Evolutionary conservation across 2,888 invertebrate species (phyloP).

Genomic region (Drepana falcataria): DNA sequence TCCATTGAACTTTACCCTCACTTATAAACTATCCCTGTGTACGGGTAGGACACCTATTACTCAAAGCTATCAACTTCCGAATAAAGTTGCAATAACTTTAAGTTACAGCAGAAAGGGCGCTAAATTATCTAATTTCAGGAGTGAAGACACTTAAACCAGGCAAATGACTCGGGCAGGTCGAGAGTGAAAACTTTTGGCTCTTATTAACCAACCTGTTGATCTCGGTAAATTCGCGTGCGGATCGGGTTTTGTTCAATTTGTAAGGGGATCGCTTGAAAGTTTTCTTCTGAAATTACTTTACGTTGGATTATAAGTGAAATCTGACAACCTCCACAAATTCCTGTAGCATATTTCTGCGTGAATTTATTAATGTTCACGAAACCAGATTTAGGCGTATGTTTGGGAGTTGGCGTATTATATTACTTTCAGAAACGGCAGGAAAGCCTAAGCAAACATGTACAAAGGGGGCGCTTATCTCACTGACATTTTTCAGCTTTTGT

Average conservation of each 20-base stretch:
- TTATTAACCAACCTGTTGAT: slow-evolving; percentile 50
- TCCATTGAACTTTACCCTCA: background rate
- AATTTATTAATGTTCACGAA: background rate
- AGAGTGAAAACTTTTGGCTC: slow-evolving; percentile 28
- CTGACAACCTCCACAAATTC: too few species aligned
- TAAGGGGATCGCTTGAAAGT: slow-evolving; percentile 3
- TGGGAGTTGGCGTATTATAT: too few species aligned
- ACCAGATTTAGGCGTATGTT: too few species aligned
- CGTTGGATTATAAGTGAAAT: too few species aligned
- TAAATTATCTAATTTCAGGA: background rate
- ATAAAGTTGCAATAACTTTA: background rate
- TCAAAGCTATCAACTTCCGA: background rate
- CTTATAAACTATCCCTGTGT: background rate
- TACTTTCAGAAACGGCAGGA: slow-evolving; percentile 1
- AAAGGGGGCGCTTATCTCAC: slow-evolving; percentile 12
- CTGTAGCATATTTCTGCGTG: too few species aligned
- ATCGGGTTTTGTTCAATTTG: slow-evolving; percentile 23
- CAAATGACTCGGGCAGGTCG: slow-evolving; percentile 10
- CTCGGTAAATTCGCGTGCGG: slow-evolving; percentile 21
- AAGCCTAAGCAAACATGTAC: slow-evolving; percentile 15
- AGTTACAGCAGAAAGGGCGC: background rate
- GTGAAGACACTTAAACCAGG: slow-evolving; percentile 10
- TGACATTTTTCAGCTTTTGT: slow-evolving; percentile 4
- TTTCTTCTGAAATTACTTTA: too few species aligned
- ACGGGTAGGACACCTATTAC: background rate